These are phyloP conservation scores for Phoxinus dragarum DNA, from an alignment of 2,797 vertebrate species.

Conservation along the genomic window DNA sequence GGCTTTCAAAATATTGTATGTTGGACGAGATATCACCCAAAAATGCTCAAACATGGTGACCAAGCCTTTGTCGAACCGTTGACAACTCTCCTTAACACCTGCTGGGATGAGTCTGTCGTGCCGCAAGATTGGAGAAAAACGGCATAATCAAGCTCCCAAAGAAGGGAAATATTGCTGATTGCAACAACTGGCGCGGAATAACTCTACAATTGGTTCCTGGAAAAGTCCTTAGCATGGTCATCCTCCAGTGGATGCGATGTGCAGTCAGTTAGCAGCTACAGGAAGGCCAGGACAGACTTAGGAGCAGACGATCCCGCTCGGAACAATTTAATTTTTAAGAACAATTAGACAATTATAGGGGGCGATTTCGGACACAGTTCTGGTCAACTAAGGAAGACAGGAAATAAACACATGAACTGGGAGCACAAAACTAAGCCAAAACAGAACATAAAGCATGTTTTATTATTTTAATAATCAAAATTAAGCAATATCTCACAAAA, in stretches of 20 bases:
- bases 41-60: too few species aligned
- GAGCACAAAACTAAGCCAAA: background rate
- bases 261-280: too few species aligned
- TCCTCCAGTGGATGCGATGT: too few species aligned
- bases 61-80: too few species aligned
- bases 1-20: too few species aligned
- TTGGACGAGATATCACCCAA: too few species aligned
- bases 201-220: background rate
- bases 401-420: background rate
- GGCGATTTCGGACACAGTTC: background rate
- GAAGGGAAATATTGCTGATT: background rate
- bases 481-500: background rate
- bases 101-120: background rate
- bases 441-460: background rate
- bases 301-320: too few species aligned
- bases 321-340: too few species aligned
- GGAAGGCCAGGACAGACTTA: too few species aligned
- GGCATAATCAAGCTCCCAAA: background rate
- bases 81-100: background rate
- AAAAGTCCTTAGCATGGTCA: background rate
- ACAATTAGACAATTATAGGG: too few species aligned
- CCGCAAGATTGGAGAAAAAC: background rate
- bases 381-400: background rate
- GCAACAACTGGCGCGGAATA: background rate
- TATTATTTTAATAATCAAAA: background rate